A percentile compares a stretch with the other conserved stretches of the same genome.
Evolutionary conservation across 2,797 vertebrate species (phyloP).

Genomic region (Sarcoramphus papa): DNA sequence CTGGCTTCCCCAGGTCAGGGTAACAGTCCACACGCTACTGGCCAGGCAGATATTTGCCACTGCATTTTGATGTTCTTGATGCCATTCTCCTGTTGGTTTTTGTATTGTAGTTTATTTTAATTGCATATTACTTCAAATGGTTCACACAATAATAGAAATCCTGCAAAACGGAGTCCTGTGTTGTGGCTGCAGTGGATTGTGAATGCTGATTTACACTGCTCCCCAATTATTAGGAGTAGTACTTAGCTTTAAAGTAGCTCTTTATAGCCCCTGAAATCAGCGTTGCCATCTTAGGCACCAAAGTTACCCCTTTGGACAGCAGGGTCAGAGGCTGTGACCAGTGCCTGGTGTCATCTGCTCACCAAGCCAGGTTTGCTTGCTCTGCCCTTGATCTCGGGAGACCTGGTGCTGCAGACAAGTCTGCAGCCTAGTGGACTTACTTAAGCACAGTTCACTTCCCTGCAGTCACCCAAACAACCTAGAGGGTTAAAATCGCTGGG

Average conservation of each 20-base stretch:
- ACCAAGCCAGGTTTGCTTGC: accelerated
- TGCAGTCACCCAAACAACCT: neutral
- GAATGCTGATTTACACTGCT: neutral
- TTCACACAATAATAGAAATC: neutral
- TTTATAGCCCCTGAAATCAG: neutral
- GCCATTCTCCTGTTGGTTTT: neutral
- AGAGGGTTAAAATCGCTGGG: neutral
- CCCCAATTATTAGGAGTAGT: neutral
- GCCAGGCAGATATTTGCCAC: neutral
- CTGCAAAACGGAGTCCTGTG: accelerated
- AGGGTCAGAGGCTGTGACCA: neutral
- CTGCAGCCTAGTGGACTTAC: neutral
- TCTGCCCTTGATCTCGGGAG: neutral
- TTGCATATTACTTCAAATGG: neutral
- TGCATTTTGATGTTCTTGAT: neutral
- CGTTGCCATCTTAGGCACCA: neutral
- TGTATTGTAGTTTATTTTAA: neutral
- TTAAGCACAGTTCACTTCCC: neutral
- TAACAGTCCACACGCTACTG: neutral
- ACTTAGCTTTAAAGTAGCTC: neutral
- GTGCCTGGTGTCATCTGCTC: accelerated
- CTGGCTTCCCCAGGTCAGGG: neutral
- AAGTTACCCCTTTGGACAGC: accelerated
- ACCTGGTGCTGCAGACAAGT: neutral
- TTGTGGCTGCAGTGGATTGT: neutral